Conservation (phyloP, 1,140 invertebrate species). For the Drosophila kohkoa region DNA sequence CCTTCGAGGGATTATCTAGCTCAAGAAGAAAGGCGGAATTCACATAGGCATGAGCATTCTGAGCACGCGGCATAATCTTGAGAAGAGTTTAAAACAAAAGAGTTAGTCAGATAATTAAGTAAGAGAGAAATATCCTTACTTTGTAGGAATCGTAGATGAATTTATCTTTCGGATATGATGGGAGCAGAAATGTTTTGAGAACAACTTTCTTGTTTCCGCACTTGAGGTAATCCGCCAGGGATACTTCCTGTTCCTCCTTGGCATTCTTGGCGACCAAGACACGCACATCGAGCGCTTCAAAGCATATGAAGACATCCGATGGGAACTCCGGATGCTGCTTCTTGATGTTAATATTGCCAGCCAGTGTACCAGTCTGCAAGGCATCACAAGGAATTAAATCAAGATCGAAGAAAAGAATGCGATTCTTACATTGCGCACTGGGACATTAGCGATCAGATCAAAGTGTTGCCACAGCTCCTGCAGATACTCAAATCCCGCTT, state of each 20-base stretch:
- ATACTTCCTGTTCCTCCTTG: conserved; percentile 54
- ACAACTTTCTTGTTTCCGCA: conserved; percentile 49
- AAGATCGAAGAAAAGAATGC: neutral
- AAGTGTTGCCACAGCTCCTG: conserved; percentile 86
- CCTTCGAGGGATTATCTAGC: conserved; percentile 69
- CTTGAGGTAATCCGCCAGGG: conserved; percentile 59
- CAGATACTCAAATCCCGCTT: conserved; percentile 86
- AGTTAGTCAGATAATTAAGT: neutral
- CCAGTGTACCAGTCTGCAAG: conserved; percentile 87
- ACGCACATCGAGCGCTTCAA: conserved; percentile 89
- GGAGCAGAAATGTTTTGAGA: conserved; percentile 65
- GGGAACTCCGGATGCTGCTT: conserved; percentile 89
- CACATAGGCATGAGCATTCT: conserved; percentile 93
- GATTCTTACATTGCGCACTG: conserved; percentile 88
- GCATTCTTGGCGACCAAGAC: conserved; percentile 46
- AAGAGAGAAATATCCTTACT: conserved; percentile 84
- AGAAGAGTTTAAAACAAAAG: conserved; percentile 21
- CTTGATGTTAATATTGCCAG: conserved; percentile 93
- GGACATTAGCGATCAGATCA: conserved; percentile 90
- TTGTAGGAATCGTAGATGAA: conserved; percentile 84
- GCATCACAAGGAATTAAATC: neutral
- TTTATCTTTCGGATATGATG: conserved; percentile 64
- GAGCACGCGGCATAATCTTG: conserved; percentile 89
- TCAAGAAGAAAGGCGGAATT: conserved; percentile 91
- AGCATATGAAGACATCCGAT: conserved; percentile 91